A percentile compares a stretch with the other conserved stretches of the same genome.
These are phyloP conservation scores for Pavo muticus DNA, from an alignment of 2,113 vertebrate genomes.

Conservation along the genomic window DNA sequence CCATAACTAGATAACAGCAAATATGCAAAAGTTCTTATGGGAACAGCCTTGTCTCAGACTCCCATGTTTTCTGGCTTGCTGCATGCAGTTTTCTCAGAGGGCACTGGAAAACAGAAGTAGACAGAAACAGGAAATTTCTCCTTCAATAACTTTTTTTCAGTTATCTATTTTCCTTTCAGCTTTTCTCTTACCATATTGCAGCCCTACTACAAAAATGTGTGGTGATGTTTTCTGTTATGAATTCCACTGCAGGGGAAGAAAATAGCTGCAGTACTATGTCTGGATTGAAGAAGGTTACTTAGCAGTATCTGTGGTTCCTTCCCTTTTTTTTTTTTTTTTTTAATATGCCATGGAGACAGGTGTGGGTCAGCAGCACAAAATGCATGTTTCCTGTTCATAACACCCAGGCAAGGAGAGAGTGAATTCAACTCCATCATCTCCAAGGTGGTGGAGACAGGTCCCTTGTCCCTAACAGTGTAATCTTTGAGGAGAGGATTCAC, in stretches of 20 bases:
- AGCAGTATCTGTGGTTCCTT: neutral
- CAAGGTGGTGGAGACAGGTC: neutral
- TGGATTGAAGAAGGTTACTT: neutral
- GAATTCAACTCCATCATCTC: neutral
- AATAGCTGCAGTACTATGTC: accelerated
- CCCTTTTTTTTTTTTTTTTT: neutral
- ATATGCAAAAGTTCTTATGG: conserved; percentile 27
- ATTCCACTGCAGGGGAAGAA: neutral
- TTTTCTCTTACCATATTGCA: neutral
- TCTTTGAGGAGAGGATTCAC: neutral
- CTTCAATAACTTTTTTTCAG: neutral
- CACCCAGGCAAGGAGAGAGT: neutral
- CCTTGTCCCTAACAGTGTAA: neutral
- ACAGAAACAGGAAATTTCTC: neutral
- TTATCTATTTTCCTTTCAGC: neutral
- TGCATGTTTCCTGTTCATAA: neutral
- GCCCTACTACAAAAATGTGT: neutral
- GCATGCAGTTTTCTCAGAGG: neutral
- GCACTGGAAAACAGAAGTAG: accelerated
- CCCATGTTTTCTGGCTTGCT: neutral
- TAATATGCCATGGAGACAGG: accelerated
- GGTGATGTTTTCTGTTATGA: neutral
- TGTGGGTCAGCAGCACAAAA: neutral
- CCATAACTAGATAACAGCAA: conserved; percentile 15
- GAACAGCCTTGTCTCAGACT: conserved; percentile 7